Conservation (phyloP, 2,797 vertebrate species). For the Catamblyrhynchus diadema region DNA sequence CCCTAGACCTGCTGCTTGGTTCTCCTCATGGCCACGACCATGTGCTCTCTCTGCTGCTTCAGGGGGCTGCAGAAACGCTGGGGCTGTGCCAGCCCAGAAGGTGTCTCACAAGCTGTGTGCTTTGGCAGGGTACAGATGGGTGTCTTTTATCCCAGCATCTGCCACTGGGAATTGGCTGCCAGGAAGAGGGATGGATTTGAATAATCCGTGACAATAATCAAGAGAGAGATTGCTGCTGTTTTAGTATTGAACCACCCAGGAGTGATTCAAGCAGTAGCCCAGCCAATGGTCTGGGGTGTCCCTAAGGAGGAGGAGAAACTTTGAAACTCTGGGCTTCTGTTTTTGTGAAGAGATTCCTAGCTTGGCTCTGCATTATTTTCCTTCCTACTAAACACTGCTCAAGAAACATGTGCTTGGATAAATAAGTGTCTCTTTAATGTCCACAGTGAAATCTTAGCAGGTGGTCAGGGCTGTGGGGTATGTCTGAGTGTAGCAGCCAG, state of each 20-base stretch:
- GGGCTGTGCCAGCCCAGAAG: neutral
- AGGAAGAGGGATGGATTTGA: neutral
- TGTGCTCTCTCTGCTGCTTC: neutral
- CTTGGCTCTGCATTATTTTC: neutral
- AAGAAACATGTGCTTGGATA: neutral
- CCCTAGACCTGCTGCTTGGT: neutral
- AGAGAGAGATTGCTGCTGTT: neutral
- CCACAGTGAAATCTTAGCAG: neutral
- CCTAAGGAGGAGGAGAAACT: neutral
- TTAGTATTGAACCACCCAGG: neutral
- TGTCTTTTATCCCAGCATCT: neutral
- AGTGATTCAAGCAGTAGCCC: neutral
- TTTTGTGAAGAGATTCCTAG: neutral
- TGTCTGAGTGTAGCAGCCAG: neutral
- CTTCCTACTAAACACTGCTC: neutral
- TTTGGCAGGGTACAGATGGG: neutral
- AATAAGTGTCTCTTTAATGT: neutral
- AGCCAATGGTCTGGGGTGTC: neutral
- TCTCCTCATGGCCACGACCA: rapidly evolving
- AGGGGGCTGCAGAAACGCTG: neutral
- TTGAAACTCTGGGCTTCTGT: neutral
- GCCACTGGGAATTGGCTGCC: neutral
- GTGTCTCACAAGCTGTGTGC: neutral
- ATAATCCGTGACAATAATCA: neutral
- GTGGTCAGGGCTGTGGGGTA: neutral